Percentiles rank a stretch among this genome's conserved stretches.
Conservation (phyloP, 2,888 invertebrate species). For the Nomada ruficornis region DNA sequence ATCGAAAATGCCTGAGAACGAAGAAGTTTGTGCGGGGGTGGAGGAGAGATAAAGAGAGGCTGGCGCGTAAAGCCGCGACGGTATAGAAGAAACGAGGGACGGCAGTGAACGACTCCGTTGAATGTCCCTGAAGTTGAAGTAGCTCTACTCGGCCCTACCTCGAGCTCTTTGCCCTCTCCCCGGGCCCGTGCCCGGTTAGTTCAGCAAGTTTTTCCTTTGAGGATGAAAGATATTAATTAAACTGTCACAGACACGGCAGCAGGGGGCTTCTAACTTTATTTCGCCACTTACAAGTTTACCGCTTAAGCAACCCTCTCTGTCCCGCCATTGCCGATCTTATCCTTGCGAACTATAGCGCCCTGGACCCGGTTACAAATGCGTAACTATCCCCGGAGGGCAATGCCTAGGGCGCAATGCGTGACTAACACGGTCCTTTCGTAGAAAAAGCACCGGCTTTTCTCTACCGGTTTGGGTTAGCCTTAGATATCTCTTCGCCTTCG, state of each 20-base stretch:
- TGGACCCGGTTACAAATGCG: slow-evolving; percentile 40
- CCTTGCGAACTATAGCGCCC: slow-evolving; percentile 16
- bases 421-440: slow-evolving; percentile 39
- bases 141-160: slow-evolving; percentile 49
- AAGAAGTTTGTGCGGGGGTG: slow-evolving; percentile 18
- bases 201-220: slow-evolving; percentile 82
- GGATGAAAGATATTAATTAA: slow-evolving; percentile 83
- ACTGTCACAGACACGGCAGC: slow-evolving; percentile 82
- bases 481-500: slow-evolving; percentile 2
- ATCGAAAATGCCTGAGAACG: slow-evolving; percentile 39
- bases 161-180: slow-evolving; percentile 16
- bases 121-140: slow-evolving; percentile 69
- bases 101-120: slow-evolving; percentile 31
- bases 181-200: slow-evolving; percentile 72
- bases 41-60: not conserved
- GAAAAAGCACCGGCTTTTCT: not conserved
- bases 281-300: slow-evolving; percentile 83
- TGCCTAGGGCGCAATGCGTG: slow-evolving; percentile 25
- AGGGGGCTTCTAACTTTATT: slow-evolving; percentile 79
- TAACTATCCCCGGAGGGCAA: slow-evolving; percentile 28
- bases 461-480: not conserved
- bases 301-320: slow-evolving; percentile 64
- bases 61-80: slow-evolving; percentile 4
- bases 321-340: slow-evolving; percentile 35
- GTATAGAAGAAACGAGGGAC: not conserved